A percentile compares a stretch with the other conserved stretches of the same genome.
These are phyloP conservation scores for Melipona beecheii DNA, from an alignment of 2,888 invertebrate species.

Conservation along the genomic window DNA sequence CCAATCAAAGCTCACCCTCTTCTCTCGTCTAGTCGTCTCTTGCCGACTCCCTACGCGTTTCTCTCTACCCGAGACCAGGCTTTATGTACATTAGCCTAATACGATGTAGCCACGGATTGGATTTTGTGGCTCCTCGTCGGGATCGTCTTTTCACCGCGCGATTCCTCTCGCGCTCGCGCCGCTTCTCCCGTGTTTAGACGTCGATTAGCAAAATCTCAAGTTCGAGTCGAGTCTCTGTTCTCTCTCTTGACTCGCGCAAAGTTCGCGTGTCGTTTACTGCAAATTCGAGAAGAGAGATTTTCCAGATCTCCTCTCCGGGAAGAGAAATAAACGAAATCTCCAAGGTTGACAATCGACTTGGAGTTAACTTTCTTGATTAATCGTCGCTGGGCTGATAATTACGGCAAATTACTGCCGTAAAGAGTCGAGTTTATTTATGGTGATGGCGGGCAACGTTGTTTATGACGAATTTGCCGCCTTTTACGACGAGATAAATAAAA, in stretches of 20 bases:
- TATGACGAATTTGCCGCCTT: no score
- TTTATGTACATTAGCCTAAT: constrained; percentile 74
- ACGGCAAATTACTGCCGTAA: not conserved
- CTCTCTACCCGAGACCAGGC: constrained; percentile 38
- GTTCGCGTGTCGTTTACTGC: not conserved
- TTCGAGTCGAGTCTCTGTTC: no score
- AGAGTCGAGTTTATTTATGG: not conserved
- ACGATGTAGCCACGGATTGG: constrained; percentile 45
- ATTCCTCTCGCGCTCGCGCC: not conserved
- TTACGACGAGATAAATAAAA: no score
- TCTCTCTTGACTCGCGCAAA: not conserved
- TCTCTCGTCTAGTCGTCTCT: constrained; percentile 68
- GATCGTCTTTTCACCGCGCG: constrained; percentile 23
- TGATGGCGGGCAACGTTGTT: no score
- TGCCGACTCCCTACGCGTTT: constrained; percentile 47
- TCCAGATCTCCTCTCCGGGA: not conserved
- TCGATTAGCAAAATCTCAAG: not conserved
- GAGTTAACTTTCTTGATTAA: constrained; percentile 52
- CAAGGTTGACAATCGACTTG: no score
- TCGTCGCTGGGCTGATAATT: constrained; percentile 14
- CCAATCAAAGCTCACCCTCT: constrained; percentile 84
- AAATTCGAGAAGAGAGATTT: not conserved
- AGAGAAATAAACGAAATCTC: not conserved
- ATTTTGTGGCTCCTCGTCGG: constrained; percentile 39
- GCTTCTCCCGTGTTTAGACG: not conserved